phyloP scores from a whole-genome alignment of 30 jellyfish, hydroid and myxozoan genomes.

The Hydractinia symbiolongicarpus region DNA sequence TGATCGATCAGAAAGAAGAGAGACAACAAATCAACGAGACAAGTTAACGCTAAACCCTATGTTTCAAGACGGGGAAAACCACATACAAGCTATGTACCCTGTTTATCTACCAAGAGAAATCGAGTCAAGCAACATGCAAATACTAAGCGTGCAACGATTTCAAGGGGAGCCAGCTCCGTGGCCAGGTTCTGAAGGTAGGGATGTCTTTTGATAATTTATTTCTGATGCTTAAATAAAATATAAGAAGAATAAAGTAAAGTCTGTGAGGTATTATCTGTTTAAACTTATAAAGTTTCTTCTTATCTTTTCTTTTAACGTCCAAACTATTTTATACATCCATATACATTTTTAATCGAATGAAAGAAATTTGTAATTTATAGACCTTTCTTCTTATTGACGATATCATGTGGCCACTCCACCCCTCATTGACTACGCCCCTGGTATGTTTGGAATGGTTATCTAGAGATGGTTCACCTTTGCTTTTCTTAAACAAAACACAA shows the following conservation, averaged over 20 bases:
- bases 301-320: neutral
- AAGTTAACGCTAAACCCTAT: slow-evolving; percentile 4
- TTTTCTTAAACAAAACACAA: too few species aligned
- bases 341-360: neutral
- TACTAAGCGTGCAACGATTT: slow-evolving; percentile 5
- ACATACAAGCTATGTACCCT: neutral
- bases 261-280: neutral
- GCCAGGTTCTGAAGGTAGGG: slow-evolving; percentile 12
- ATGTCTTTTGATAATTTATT: neutral
- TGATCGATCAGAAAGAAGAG: slow-evolving; percentile 2
- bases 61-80: neutral
- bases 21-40: neutral
- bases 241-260: neutral
- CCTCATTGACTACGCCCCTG: too few species aligned
- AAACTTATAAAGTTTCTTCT: neutral
- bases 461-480: too few species aligned
- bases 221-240: neutral
- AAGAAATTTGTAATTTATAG: too few species aligned
- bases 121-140: slow-evolving; percentile 2
- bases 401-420: too few species aligned
- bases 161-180: neutral
- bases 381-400: too few species aligned
- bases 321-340: neutral
- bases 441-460: too few species aligned
- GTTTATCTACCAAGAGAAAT: neutral